Evolutionary conservation across 1,140 invertebrate species (phyloP).

Genomic region (Mercenaria mercenaria): DNA sequence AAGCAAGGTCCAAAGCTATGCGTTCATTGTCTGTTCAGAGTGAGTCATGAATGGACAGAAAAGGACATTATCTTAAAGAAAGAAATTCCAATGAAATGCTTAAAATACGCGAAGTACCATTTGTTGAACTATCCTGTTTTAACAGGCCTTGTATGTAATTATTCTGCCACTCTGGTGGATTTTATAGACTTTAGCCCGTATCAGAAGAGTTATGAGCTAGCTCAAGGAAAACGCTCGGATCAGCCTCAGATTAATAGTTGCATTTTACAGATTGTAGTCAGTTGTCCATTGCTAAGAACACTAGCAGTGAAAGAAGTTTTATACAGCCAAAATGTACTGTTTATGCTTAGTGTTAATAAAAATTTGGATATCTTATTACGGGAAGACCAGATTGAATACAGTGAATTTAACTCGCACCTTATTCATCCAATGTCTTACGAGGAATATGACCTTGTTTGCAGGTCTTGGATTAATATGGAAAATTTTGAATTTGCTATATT

Average conservation of each 20-base stretch:
- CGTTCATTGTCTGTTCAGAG: conserved; percentile 36
- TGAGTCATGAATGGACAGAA: conserved; percentile 56
- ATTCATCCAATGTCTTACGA: not conserved
- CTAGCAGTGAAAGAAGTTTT: conserved; percentile 46
- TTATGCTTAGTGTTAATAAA: conserved; percentile 1
- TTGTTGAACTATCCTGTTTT: conserved; percentile 21
- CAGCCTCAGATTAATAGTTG: not conserved
- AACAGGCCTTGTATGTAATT: conserved; percentile 27
- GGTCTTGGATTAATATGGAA: not conserved
- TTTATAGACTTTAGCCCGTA: conserved; percentile 43
- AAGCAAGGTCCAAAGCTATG: conserved; percentile 30
- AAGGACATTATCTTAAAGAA: conserved; percentile 45
- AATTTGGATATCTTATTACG: conserved; percentile 14
- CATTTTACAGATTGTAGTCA: conserved; percentile 17
- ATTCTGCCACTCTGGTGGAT: not conserved
- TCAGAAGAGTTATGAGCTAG: conserved; percentile 7
- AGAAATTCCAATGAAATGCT: conserved; percentile 26
- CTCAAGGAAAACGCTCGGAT: not conserved
- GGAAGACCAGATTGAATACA: conserved; percentile 31
- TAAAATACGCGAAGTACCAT: conserved; percentile 19
- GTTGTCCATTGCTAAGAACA: not conserved
- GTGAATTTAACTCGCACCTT: not conserved
- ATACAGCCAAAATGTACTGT: conserved; percentile 13
- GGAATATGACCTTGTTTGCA: not conserved
- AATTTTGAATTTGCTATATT: not conserved